Evolutionary conservation across 2,888 invertebrate genomes (phyloP), one percentile per base, ranked within the genome.

Genomic region (Oithona nana): DNA sequence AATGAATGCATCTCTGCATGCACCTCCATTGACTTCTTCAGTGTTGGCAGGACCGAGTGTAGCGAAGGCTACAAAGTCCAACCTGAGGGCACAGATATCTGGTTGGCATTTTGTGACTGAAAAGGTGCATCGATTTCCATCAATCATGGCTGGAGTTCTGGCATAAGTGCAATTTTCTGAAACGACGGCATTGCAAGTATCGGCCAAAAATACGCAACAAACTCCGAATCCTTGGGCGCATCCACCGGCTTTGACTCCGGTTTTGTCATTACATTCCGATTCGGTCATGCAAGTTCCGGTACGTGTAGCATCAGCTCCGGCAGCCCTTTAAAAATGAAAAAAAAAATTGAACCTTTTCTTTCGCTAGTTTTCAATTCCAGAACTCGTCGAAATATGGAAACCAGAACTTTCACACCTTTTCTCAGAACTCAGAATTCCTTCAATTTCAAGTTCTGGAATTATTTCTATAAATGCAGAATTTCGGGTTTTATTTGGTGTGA

Each of bases 201-300:
- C n/a, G 20, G 31, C 31, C 26, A 31, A 22, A 20, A 57, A 57
- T n/a, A 57, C 31, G 28, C 57, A 57, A 20, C 57, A 57, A 11
- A 57, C 31, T 8, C 57, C 57, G 31, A 57, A 57, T 31, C 57
- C 31, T 20, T 11, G 4, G 8, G 59, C 59, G 29, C 59, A 59
- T 1, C 11, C 20, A 49, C 59, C 59, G 3, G 59, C 49, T 16
- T 22, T 24, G 22, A 59, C 16, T 50, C 59, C 59, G n/a, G 26
- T 29, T 11, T 49, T 59, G 16, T 59, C 49, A 26, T 13, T 50
- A 48, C 59, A 59, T 59, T 59, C 59, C 8, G 28, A 24, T 20
- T 20, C 28, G 28, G 59, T 59, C 26, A 48, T 26, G n/a, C 59
- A 59, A 2, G 59, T 59, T 59, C 59, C 59, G 24, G 48, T 59